Evolutionary conservation across 1,140 invertebrate species (phyloP).

Genomic region (Papilio xuthus): DNA sequence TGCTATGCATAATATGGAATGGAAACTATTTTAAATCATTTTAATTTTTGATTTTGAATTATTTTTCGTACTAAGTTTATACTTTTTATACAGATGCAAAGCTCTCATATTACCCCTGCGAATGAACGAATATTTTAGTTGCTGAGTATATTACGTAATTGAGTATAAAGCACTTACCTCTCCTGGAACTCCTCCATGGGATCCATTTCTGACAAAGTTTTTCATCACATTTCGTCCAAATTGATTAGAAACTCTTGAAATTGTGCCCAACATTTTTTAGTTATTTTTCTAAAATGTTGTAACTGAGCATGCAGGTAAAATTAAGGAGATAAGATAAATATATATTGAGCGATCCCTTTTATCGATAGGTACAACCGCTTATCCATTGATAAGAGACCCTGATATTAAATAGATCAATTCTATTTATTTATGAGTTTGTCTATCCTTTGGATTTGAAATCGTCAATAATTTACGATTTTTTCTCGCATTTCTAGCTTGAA

Average conservation of each 20-base stretch:
- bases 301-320: slow-evolving; percentile 51
- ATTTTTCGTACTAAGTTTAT: neutral
- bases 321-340: slow-evolving; percentile 66
- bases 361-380: slow-evolving; percentile 51
- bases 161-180: slow-evolving; percentile 77
- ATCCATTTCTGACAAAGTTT: slow-evolving; percentile 81
- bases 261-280: slow-evolving; percentile 64
- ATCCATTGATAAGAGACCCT: slow-evolving; percentile 47
- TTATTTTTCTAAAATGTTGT: slow-evolving; percentile 38
- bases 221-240: slow-evolving; percentile 79
- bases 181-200: slow-evolving; percentile 84
- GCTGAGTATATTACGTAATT: slow-evolving; percentile 52
- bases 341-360: slow-evolving; percentile 53
- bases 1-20: too few relatives aligned
- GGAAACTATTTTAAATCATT: too few relatives aligned
- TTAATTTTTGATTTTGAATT: neutral
- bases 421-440: slow-evolving; percentile 10
- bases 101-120: too few relatives aligned
- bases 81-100: neutral
- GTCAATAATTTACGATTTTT: neutral
- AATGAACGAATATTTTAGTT: neutral
- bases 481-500: neutral
- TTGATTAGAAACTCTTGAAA: slow-evolving; percentile 58
- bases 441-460: neutral
- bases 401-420: neutral